These are phyloP conservation scores for Syritta pipiens DNA, from an alignment of 2,888 invertebrate genomes.

Conservation along the genomic window DNA sequence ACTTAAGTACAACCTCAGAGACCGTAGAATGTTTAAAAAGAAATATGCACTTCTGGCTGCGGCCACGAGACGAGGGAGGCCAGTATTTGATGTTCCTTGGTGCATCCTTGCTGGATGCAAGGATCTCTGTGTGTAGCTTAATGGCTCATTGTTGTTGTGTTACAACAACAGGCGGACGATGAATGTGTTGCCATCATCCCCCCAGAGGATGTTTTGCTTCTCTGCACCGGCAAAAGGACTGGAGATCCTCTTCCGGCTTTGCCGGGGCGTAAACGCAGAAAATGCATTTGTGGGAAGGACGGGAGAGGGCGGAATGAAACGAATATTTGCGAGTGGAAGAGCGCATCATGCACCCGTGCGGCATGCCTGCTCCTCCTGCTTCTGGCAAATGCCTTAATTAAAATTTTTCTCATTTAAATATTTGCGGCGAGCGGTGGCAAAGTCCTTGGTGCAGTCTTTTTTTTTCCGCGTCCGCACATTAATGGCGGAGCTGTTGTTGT, in stretches of 20 bases:
- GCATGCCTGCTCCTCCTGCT: not conserved
- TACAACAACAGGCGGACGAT: constrained; percentile 1
- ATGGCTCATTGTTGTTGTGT: constrained; percentile 21
- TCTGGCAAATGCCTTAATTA: constrained; percentile 56
- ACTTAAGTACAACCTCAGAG: constrained; percentile 47
- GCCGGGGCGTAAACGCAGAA: constrained; percentile 19
- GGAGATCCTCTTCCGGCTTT: constrained; percentile 6
- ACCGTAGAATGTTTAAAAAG: constrained; percentile 46
- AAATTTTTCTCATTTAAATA: constrained; percentile 59
- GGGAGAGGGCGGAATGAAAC: not conserved
- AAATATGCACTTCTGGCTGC: constrained; percentile 38
- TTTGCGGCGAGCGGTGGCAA: constrained; percentile 27
- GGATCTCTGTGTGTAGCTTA: not conserved
- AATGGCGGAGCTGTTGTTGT: constrained; percentile 18
- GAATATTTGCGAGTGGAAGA: not conserved
- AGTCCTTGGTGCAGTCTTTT: too few relatives aligned
- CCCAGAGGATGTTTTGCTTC: not conserved
- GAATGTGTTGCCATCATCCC: constrained; percentile 2
- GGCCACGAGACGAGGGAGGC: constrained; percentile 29
- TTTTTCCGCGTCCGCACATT: not conserved
- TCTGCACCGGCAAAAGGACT: not conserved
- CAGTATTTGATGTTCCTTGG: too few relatives aligned
- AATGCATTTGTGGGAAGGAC: constrained; percentile 7
- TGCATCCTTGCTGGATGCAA: not conserved
- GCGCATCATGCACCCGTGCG: not conserved